Base-by-base conservation (phyloP, 2,797 vertebrate genomes). In the Galago senegalensis region DNA sequence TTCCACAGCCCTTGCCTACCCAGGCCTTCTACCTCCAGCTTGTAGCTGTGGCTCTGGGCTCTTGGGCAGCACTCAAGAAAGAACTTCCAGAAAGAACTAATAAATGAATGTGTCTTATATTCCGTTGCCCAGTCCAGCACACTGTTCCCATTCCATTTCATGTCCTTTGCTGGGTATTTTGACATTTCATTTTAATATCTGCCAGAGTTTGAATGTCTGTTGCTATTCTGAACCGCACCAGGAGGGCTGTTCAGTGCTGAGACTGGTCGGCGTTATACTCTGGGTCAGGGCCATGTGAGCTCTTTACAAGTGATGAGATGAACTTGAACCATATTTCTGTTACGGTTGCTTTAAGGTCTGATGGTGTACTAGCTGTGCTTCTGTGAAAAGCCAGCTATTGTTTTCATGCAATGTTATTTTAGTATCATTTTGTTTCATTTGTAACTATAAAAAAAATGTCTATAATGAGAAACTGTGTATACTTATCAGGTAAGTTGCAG, bases 281-380 rank as follows among this genome's bases (percentile, higher is more conserved):
- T 67, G 87, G 34, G 31, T 25, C 18, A 23, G 7, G 20, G 37
- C 7, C 18, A 5, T 34, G 9, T 80, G 61, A 16, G 23, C 1
- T 53, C 34, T 29, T 3, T 18, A 7, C 56, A 31, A 31, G 21
- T 13, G 0, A 37, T 21, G 21, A 18, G 46, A 76, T 7, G 11
- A 9, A 49, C 46, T 7, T 23, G 61, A 37, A 43, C 2, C 5
- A 3, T 23, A 5, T 86, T 93, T 73, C 56, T n/a, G 6, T 16
- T 3, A 40, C 40, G 40, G 40, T 37, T 25, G n/a, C 2, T 10
- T 29, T 23, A 5, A 13, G 7, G 4, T 1, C 18, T 43, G 60
- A 6, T 4, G 0, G 0, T 5, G 4, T 8, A 11, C 27, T 43
- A 43, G 8, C 9, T 6, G 1, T 21, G 3, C 6, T 25, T 17